A percentile compares a stretch with the other conserved stretches of the same genome.
Evolutionary conservation across 2,797 vertebrate species (phyloP).

Genomic region (Falco columbarius): DNA sequence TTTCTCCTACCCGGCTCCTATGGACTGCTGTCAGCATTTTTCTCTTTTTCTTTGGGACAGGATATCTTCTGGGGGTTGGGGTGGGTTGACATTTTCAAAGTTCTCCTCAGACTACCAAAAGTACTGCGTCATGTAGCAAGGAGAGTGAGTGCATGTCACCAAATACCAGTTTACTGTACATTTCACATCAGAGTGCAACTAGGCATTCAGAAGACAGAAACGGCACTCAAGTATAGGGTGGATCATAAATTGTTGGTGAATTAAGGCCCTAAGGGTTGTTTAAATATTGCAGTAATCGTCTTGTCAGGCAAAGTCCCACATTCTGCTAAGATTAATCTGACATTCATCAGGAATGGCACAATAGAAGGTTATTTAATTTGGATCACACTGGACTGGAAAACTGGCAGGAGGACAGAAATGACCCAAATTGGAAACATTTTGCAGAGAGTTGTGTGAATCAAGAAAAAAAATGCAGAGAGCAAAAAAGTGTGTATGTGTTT

Average conservation of each 20-base stretch:
- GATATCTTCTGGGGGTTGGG: not conserved
- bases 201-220: slow-evolving; percentile 3
- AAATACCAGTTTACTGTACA: not conserved
- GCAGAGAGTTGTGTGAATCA: slow-evolving; percentile 9
- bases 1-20: not conserved
- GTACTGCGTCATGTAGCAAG: not conserved
- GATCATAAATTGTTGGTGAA: slow-evolving; percentile 49
- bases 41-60: not conserved
- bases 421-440: slow-evolving; percentile 67
- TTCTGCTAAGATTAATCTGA: slow-evolving; percentile 69
- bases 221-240: not conserved
- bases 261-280: slow-evolving; percentile 61
- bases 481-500: not conserved
- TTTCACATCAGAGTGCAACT: slow-evolving; percentile 16
- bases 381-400: slow-evolving; percentile 70
- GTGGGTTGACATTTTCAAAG: not conserved
- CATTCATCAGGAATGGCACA: slow-evolving; percentile 67
- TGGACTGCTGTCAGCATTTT: not conserved
- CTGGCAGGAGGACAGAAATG: slow-evolving; percentile 67
- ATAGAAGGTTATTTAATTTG: slow-evolving; percentile 75
- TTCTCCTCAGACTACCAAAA: not conserved
- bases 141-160: not conserved
- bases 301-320: slow-evolving; percentile 65
- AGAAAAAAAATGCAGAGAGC: slow-evolving; percentile 30
- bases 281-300: slow-evolving; percentile 73